Conservation (phyloP, 2,888 invertebrate species). For the Sphinx pinastri region DNA sequence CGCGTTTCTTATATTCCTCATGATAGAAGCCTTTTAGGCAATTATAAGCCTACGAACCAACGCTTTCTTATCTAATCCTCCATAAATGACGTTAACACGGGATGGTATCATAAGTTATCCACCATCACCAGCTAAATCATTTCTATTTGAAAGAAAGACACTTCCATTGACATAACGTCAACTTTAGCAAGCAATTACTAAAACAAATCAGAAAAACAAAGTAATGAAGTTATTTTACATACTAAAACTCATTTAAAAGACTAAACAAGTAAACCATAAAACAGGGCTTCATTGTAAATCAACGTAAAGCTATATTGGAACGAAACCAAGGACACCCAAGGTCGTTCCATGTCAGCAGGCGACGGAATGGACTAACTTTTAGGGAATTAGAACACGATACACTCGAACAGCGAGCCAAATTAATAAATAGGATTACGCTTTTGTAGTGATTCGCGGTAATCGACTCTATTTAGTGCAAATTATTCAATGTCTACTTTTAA, state of each 20-base stretch:
- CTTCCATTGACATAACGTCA: no score
- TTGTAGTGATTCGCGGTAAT: constrained; percentile 46
- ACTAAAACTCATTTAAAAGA: neutral
- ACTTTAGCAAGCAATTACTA: neutral
- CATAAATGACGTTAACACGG: no score
- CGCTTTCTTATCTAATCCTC: no score
- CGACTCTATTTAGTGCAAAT: constrained; percentile 21
- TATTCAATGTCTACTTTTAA: constrained; percentile 25
- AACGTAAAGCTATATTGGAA: neutral
- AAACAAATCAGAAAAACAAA: neutral
- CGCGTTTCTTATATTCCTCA: no score
- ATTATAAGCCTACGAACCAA: no score
- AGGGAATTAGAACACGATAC: constrained; percentile 24
- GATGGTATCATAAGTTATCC: no score
- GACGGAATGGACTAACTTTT: constrained; percentile 6
- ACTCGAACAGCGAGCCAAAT: constrained; percentile 22
- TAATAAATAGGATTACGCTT: constrained; percentile 32
- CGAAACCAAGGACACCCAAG: constrained; percentile 1
- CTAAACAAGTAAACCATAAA: neutral
- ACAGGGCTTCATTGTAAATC: neutral
- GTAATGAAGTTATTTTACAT: neutral
- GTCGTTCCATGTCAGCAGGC: neutral
- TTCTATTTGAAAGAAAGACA: no score
- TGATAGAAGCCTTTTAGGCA: no score
- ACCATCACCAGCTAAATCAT: no score